Conservation (phyloP, 2,888 invertebrate genomes). For the Pristionchus arcanus region DNA sequence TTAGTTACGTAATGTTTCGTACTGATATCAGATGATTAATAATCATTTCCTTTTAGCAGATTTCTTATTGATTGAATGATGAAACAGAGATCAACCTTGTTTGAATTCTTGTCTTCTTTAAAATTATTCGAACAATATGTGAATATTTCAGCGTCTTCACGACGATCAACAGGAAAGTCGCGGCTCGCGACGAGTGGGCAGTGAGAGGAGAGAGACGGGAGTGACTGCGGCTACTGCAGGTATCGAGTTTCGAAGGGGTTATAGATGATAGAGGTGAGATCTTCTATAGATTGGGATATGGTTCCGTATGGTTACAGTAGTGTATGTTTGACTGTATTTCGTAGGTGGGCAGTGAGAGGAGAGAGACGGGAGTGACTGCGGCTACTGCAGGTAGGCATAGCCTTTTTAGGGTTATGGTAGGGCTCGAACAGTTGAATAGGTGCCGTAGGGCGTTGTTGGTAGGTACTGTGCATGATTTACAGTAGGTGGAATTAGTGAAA, state of each 20-base stretch:
- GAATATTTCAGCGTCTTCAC: conserved; percentile 1
- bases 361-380: background rate
- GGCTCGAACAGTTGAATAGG: too few relatives aligned
- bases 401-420: too few relatives aligned
- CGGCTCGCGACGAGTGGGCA: background rate
- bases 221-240: background rate
- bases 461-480: too few relatives aligned
- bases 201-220: background rate
- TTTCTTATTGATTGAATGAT: background rate
- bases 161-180: conserved; percentile 16
- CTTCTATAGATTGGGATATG: too few relatives aligned
- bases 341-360: conserved; percentile 5
- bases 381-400: conserved; percentile 20
- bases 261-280: too few relatives aligned
- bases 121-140: background rate
- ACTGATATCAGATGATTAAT: too few relatives aligned
- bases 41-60: too few relatives aligned
- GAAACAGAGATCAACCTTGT: background rate
- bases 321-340: too few relatives aligned
- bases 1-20: too few relatives aligned
- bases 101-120: background rate
- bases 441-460: too few relatives aligned
- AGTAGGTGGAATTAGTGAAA: background rate
- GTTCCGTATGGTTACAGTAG: too few relatives aligned
- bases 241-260: background rate